Evolutionary conservation across 2,888 invertebrate genomes (phyloP).

Genomic region (Cheilosia vernalis): DNA sequence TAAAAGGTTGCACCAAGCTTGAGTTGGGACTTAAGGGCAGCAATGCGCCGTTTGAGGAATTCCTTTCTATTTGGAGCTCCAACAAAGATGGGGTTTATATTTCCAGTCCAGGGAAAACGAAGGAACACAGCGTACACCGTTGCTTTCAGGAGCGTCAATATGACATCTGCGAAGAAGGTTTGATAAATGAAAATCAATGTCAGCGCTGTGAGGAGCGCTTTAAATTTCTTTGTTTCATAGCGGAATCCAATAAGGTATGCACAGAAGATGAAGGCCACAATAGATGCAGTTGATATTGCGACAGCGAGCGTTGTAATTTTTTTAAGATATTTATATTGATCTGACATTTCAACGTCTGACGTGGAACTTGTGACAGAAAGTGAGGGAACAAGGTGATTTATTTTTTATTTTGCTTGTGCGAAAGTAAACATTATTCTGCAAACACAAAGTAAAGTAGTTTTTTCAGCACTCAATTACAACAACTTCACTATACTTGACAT

Average conservation of each 20-base stretch:
- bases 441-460: too few species aligned
- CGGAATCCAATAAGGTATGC: conserved; percentile 70
- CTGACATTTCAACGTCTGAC: conserved; percentile 24
- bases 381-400: background rate
- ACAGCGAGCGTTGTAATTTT: background rate
- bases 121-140: conserved; percentile 23
- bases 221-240: conserved; percentile 77
- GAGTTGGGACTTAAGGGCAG: conserved; percentile 76
- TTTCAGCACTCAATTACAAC: too few species aligned
- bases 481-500: too few species aligned
- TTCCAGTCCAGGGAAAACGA: background rate
- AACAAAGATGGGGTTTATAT: conserved; percentile 17
- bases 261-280: background rate
- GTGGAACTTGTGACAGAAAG: background rate
- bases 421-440: too few species aligned
- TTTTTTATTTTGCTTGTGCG: too few species aligned
- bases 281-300: conserved; percentile 1
- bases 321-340: background rate
- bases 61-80: conserved; percentile 64
- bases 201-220: conserved; percentile 76
- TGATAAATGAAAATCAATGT: conserved; percentile 75
- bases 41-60: conserved; percentile 76
- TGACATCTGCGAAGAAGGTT: conserved; percentile 76
- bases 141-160: conserved; percentile 75
- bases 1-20: conserved; percentile 70